These are phyloP conservation scores for Mesocentrotus franciscanus DNA, from an alignment of 53 echinoderm and acorn worm genomes.

Conservation along the genomic window DNA sequence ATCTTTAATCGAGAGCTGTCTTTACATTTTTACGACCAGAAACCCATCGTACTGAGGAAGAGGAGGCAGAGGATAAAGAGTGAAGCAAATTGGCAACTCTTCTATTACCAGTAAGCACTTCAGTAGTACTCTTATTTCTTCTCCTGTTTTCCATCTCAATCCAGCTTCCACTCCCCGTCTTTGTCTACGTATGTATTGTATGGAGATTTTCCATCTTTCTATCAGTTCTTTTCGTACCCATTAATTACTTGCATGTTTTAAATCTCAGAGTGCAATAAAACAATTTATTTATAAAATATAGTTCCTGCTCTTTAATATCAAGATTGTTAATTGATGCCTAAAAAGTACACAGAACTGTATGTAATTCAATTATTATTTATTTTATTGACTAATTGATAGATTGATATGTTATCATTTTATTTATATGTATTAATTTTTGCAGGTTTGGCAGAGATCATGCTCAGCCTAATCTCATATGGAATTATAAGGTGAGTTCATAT, in stretches of 20 bases:
- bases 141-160: neutral
- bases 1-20: neutral
- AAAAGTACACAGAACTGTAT: too few species aligned
- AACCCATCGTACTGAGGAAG: conserved; percentile 98
- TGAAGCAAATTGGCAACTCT: conserved; percentile 96
- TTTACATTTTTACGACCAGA: conserved; percentile 66
- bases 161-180: too few species aligned
- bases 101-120: conserved; percentile 90
- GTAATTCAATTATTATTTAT: neutral
- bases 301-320: neutral
- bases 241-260: too few species aligned
- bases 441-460: conserved; percentile 96
- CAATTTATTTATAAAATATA: too few species aligned
- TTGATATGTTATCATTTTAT: neutral
- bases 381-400: neutral
- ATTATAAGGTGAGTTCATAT: conserved; percentile 83
- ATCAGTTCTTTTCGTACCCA: too few species aligned
- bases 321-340: neutral
- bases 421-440: neutral
- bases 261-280: too few species aligned
- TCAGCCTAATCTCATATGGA: conserved; percentile 97
- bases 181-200: too few species aligned
- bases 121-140: neutral
- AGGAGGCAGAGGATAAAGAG: conserved; percentile 95
- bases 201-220: too few species aligned